Evolutionary conservation across 2,888 invertebrate species (phyloP), one percentile per base, ranked within the genome.

Genomic region (Ephialtes manifestator): DNA sequence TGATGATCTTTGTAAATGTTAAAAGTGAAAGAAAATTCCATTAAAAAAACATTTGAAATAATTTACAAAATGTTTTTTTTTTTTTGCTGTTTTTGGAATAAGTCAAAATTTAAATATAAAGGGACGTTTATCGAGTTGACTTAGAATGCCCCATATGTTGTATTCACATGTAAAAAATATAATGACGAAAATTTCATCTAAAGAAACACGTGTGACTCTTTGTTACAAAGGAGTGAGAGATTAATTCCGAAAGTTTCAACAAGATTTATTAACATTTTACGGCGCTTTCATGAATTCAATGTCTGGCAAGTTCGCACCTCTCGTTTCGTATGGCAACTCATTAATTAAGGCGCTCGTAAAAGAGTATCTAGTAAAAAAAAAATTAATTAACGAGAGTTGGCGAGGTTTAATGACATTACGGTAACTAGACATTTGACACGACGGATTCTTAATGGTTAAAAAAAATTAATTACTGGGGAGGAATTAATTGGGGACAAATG

Each of bases 231-330:
- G 15, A 55, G 15, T 58, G 20, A 15, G 24, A 60, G 72, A 74
- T 74, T 46, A 60, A 55, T 58, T 60, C 28, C 24, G 60, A 78
- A 60, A 78, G 68, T 68, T 60, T 20, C 58, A 24, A 35, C 10
- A 43, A 72, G 46, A 70, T 58, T 70, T 70, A 48, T 71, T 13
- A n/a, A 20, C 46, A 20, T 46, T 51, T 24, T 39, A 39, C 60
- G 70, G 24, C 70, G 70, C 78, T 79, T 79, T 79, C 78, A 13
- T 71, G 63, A 79, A 70, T 71, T 48, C 48, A 11, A 70, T 70
- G n/a, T 79, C 70, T 28, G 28, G 20, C 39, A 24, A 31, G 20
- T 65, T 58, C 43, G 35, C 60, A 35, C 15, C 18, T 58, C 43
- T 58, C 48, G 70, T 70, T 60, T 78, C 68, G 70, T 70, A 58